These are phyloP conservation scores for Salvator merianae DNA, from an alignment of 2,113 vertebrate species.

Conservation along the genomic window DNA sequence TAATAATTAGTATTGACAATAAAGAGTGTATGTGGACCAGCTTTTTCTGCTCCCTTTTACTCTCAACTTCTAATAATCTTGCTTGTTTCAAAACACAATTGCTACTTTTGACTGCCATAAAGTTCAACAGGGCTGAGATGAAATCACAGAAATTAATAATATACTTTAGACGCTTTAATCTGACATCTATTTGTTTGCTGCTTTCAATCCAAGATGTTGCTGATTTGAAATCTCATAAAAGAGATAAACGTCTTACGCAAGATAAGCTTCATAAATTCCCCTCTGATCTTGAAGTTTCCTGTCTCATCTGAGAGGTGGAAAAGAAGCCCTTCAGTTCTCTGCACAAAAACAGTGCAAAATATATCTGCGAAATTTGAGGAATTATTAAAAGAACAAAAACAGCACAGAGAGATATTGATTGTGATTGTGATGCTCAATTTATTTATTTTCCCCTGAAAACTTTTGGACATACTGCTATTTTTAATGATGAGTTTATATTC, in stretches of 20 bases:
- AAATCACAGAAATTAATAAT: conserved; percentile 13
- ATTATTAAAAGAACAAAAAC: neutral
- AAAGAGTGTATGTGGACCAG: too few species aligned
- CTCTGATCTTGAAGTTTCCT: neutral
- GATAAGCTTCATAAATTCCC: conserved; percentile 19
- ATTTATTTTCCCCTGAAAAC: too few species aligned
- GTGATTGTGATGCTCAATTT: too few species aligned
- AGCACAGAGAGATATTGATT: too few species aligned
- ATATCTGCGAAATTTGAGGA: neutral
- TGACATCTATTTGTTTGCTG: conserved; percentile 9
- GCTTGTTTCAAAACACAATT: neutral
- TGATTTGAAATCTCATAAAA: conserved; percentile 24
- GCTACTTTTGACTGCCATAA: neutral
- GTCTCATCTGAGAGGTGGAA: neutral
- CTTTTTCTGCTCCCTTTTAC: neutral
- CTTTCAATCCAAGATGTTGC: conserved; percentile 7
- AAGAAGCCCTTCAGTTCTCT: neutral
- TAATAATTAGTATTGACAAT: neutral
- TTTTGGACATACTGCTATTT: too few species aligned
- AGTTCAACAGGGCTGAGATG: neutral
- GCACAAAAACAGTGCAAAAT: neutral
- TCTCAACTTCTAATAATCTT: neutral
- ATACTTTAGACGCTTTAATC: neutral
- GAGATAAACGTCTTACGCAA: conserved; percentile 3
- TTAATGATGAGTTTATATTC: too few species aligned